Percentiles rank a stretch among this genome's conserved stretches.
Evolutionary conservation across 2,888 invertebrate species (phyloP).

Genomic region (Erpobdella octoculata): DNA sequence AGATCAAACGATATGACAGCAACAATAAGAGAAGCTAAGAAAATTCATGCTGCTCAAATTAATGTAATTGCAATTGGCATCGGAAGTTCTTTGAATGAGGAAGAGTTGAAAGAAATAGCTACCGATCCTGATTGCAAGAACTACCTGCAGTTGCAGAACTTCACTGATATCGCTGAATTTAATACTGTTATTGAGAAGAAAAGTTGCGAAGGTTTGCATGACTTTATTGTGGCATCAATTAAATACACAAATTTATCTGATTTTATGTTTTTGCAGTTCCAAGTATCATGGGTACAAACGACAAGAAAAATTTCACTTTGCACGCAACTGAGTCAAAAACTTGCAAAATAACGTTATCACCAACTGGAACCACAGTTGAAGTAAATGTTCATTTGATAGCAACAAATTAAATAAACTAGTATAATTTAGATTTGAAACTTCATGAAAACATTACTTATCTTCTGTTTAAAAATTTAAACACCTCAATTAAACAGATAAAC

Average conservation of each 20-base stretch:
- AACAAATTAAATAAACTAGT: too few relatives aligned
- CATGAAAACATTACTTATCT: background rate
- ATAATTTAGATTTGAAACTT: too few relatives aligned
- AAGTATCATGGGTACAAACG: too few relatives aligned
- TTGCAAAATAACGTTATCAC: background rate
- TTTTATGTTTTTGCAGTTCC: too few relatives aligned
- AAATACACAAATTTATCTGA: too few relatives aligned
- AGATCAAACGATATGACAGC: background rate
- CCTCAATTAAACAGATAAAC: constrained; percentile 2
- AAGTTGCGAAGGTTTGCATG: constrained; percentile 1
- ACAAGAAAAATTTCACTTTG: too few relatives aligned
- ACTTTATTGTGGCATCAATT: too few relatives aligned
- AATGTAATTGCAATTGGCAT: constrained; percentile 3
- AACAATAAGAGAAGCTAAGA: background rate
- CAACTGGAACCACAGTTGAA: background rate
- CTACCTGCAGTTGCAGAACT: background rate
- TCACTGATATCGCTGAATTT: background rate
- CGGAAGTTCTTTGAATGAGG: background rate
- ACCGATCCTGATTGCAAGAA: background rate
- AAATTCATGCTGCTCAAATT: background rate
- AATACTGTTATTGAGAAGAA: constrained; percentile 3
- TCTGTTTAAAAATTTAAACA: background rate
- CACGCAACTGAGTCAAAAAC: too few relatives aligned
- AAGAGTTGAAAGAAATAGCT: constrained; percentile 4
- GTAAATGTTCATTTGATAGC: background rate